Base-by-base conservation (phyloP, 2,113 vertebrate genomes). In the Spea multiplicata region DNA sequence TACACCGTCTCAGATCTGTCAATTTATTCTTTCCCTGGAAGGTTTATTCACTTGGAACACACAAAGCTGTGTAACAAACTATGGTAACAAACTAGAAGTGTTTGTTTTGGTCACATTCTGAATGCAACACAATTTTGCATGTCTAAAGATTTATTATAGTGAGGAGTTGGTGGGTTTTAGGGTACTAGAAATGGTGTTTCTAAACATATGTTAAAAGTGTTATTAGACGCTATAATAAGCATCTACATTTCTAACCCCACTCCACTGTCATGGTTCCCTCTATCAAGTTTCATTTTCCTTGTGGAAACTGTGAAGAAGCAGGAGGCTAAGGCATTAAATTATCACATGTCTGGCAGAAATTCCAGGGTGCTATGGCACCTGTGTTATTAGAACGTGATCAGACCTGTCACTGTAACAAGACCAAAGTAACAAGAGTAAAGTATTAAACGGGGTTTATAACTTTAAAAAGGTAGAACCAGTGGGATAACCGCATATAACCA, bases 401-500 rank as follows among this genome's bases (percentile, higher is more conserved):
- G 45, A 80, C 62, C 71, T 74, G 77, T 50, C 71, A 80, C 62
- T 49, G 62, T 55, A 80, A 74, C 78, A 66, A 74, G 62, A 49
- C 46, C 17, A 53, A 30, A 80, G 52, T 45, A 80, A n/a, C 78
- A 66, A 74, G 62, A 49, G 57, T n/a, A 53, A 30, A 80, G 52
- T 45, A 80, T 74, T 80, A 61, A 80, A 66, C 66, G 66, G 76
- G 68, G 83, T 72, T 75, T 13, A 45, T 82, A 1, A 9, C 66
- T 83, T 30, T 3, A 67, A 85, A 72, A 67, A 67, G 75, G n/a
- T 80, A 83, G 77, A 85, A 83, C 82, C 0, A 0, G 83, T 71
- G 5, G 57, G 67, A 71, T 80, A 61, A 72, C 70, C 72, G 86
- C 84, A 86, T 83, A 84, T 74, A 71, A 78, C 72, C 73, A 62